These are phyloP conservation scores for Bufo bufo DNA, from an alignment of 2,113 vertebrate species.

Conservation along the genomic window DNA sequence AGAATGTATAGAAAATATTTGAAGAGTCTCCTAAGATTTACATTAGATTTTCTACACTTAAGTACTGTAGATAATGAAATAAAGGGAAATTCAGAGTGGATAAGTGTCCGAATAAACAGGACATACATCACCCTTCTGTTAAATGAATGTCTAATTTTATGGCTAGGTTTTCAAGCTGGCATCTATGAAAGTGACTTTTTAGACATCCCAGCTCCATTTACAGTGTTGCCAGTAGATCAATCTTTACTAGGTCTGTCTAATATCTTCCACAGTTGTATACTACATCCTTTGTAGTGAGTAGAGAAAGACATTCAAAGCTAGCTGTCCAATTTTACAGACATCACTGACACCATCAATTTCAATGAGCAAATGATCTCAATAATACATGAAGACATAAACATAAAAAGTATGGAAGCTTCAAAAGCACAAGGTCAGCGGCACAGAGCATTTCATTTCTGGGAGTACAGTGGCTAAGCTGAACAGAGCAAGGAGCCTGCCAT, in stretches of 20 bases:
- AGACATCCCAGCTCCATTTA: conserved; percentile 21
- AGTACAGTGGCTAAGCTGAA: conserved; percentile 27
- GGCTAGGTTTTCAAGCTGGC: neutral
- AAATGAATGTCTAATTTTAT: conserved; percentile 10
- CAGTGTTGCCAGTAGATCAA: conserved; percentile 23
- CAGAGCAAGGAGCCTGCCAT: conserved; percentile 5
- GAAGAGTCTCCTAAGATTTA: neutral
- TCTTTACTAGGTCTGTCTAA: conserved; percentile 36
- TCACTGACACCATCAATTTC: conserved; percentile 52
- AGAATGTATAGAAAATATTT: neutral
- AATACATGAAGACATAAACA: conserved; percentile 48
- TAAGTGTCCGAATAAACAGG: neutral
- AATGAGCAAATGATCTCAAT: conserved; percentile 48
- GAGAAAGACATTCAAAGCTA: conserved; percentile 39
- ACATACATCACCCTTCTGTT: neutral
- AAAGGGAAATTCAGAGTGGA: neutral
- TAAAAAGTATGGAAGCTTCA: conserved; percentile 39
- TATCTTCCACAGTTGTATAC: conserved; percentile 40
- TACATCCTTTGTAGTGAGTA: conserved; percentile 33
- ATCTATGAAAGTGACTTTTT: conserved; percentile 24
- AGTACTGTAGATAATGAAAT: neutral
- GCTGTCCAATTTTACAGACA: conserved; percentile 48
- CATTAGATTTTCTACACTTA: neutral
- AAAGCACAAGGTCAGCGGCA: conserved; percentile 35
- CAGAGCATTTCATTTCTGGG: conserved; percentile 24